phyloP scores from a whole-genome alignment of 2,113 vertebrate species.

The Piaya cayana region DNA sequence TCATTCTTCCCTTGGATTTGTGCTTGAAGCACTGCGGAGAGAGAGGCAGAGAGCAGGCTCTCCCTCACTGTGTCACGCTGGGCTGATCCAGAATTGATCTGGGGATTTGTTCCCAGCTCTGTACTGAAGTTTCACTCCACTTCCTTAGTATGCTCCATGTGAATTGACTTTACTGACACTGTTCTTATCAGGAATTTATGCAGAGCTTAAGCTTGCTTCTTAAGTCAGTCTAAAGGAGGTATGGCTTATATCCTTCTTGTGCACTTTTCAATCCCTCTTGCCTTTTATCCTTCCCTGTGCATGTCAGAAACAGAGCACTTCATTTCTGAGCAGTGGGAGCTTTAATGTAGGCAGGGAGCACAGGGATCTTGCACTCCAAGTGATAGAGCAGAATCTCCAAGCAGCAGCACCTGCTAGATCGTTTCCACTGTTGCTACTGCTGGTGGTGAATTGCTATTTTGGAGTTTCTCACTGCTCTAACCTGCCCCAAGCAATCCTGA shows the following conservation, averaged over 20 bases:
- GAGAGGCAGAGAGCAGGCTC: constrained; percentile 59
- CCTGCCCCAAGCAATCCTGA: background rate
- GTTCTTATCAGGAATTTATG: background rate
- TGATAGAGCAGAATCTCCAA: background rate
- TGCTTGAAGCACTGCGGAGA: background rate
- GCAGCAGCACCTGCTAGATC: background rate
- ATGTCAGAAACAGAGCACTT: background rate
- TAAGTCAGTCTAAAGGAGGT: background rate
- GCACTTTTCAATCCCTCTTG: background rate
- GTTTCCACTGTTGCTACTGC: background rate
- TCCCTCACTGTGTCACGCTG: constrained; percentile 2
- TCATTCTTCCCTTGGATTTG: constrained; percentile 13
- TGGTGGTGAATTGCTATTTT: background rate
- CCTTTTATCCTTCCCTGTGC: background rate
- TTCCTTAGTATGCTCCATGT: background rate
- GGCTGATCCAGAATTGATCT: constrained; percentile 4
- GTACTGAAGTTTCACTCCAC: background rate
- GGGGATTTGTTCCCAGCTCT: constrained; percentile 27
- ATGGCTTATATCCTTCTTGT: constrained; percentile 20
- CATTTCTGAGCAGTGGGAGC: background rate
- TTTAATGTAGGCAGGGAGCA: background rate
- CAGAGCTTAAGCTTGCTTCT: background rate
- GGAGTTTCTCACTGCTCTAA: background rate
- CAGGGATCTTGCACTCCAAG: background rate
- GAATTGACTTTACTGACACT: background rate